Conservation (phyloP, 2,113 vertebrate genomes). For the Gnathonemus echidnorhynchus region DNA sequence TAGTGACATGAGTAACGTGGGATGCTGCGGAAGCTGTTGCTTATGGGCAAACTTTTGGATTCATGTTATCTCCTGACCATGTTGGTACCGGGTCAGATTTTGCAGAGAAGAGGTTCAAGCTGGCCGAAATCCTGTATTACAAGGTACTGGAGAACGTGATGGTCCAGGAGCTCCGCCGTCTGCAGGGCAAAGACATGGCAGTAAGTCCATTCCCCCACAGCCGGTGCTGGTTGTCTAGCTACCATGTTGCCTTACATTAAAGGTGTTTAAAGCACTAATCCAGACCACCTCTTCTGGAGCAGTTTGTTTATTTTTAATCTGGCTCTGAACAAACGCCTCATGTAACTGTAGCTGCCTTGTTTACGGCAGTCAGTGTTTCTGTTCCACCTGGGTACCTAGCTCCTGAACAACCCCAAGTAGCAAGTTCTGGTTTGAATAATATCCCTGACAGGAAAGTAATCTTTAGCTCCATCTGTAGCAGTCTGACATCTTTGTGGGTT, state of each 20-base stretch:
- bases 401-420: background rate
- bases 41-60: background rate
- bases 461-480: background rate
- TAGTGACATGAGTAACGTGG: background rate
- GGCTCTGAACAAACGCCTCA: background rate
- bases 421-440: background rate
- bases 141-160: slow-evolving; percentile 91
- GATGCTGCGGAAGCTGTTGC: background rate
- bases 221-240: background rate
- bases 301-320: background rate
- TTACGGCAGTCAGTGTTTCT: background rate
- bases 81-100: slow-evolving; percentile 69
- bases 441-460: background rate
- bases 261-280: background rate
- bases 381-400: background rate
- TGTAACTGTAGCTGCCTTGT: background rate
- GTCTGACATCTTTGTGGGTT: background rate
- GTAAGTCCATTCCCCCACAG: slow-evolving; percentile 61
- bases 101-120: slow-evolving; percentile 83
- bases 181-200: slow-evolving; percentile 89
- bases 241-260: background rate
- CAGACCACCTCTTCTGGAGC: too few relatives aligned
- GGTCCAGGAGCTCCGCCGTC: slow-evolving; percentile 76
- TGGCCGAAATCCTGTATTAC: slow-evolving; percentile 94
- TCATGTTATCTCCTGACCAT: background rate